These are phyloP conservation scores for Cinara cedri DNA, from an alignment of 2,888 invertebrate species.

Conservation along the genomic window DNA sequence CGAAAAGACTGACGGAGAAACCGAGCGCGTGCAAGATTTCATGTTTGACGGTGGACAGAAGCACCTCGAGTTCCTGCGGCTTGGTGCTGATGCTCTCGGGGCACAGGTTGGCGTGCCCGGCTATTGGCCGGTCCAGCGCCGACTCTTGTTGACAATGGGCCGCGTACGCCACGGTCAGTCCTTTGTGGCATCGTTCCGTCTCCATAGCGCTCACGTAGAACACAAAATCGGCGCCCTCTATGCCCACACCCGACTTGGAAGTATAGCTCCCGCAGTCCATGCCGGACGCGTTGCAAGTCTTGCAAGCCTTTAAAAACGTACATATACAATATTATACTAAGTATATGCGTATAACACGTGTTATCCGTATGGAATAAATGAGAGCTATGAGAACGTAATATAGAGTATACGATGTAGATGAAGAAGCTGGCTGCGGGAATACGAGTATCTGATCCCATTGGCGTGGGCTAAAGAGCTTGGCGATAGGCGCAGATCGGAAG, in stretches of 20 bases:
- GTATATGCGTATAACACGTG: too few species aligned
- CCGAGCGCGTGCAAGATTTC: constrained; percentile 98
- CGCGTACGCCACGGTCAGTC: constrained; percentile 93
- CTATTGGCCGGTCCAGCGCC: constrained; percentile 91
- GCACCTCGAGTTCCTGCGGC: constrained; percentile 85
- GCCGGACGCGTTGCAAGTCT: constrained; percentile 85
- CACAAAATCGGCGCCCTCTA: constrained; percentile 88
- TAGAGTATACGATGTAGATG: too few species aligned
- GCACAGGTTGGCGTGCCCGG: constrained; percentile 98
- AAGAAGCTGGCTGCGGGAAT: too few species aligned
- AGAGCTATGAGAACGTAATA: too few species aligned
- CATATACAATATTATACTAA: too few species aligned
- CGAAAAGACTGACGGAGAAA: constrained; percentile 95
- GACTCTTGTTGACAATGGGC: constrained; percentile 98
- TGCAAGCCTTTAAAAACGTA: constrained; percentile 72
- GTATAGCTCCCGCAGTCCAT: constrained; percentile 75
- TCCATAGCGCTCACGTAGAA: constrained; percentile 95
- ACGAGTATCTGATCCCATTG: too few species aligned
- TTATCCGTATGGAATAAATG: too few species aligned
- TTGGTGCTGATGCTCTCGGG: constrained; percentile 92
- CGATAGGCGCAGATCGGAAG: too few species aligned
- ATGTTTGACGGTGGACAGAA: constrained; percentile 96
- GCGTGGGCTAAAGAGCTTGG: too few species aligned
- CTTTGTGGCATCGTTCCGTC: constrained; percentile 89
- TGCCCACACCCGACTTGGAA: constrained; percentile 71